Evolutionary conservation across 2,888 invertebrate species (phyloP), one percentile per base, ranked within the genome.

Genomic region (Ophion slaviceki): DNA sequence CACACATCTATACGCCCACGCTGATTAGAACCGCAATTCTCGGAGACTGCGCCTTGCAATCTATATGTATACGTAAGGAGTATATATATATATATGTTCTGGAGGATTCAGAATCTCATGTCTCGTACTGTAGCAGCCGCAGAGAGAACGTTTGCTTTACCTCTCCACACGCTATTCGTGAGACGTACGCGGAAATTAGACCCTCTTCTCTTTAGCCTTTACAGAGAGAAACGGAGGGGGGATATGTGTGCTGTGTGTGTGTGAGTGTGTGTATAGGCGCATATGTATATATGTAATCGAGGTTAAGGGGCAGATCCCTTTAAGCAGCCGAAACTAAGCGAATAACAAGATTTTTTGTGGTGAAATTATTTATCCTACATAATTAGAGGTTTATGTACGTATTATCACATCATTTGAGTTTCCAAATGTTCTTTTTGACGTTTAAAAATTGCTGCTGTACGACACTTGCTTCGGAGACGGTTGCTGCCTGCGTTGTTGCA

Each of bases 11-110:
- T 32, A 53, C 70, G 76, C 62, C 70, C 76, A 64, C 75, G 71
- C 77, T 82, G 82, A 82, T 82, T 82, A 77, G 82, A 82, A 82
- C 76, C 74, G 74, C 82, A 77, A 77, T 66, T 66, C 64, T 40
- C 64, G 57, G 80, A 40, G 80, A 64, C 66, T 72, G 72, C 80
- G 45, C 62, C 24, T 45, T 62, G 36, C 61, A 45, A 61, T 14
- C 61, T 74, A 24, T 47, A 62, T 62, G 20, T 24, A 61, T 45
- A 61, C 28, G 32, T 20, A 40, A 28, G 0, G 28, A 66, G 24
- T 32, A 32, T 32, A 4, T 32, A 32, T 32, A 11, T n/a, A 36
- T 32, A 11, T n/a, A 45, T 74, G 62, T 74, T 72, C 72, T 72
- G 66, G 57, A 72, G 72, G 57, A 80, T 80, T 28, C 72, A 40